Percentiles rank a stretch among this genome's conserved stretches.
Conservation (phyloP, 2,113 vertebrate genomes). For the Toxotes jaculatrix region DNA sequence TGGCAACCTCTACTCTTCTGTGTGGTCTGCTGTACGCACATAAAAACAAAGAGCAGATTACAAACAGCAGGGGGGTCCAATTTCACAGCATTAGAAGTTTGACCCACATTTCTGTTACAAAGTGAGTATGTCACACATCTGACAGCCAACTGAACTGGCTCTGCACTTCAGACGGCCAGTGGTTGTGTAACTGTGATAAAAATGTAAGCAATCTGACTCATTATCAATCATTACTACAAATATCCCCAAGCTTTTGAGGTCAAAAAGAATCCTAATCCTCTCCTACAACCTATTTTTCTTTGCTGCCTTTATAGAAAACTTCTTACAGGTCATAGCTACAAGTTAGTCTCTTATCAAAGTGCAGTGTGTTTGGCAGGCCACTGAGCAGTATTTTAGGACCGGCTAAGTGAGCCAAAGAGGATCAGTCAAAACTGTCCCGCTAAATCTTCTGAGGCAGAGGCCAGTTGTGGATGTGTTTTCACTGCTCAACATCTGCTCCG, state of each 20-base stretch:
- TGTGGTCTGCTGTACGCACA: slow-evolving; percentile 23
- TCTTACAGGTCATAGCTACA: slow-evolving; percentile 4
- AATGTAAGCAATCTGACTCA: slow-evolving; percentile 9
- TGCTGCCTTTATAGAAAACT: not conserved
- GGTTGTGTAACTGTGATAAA: slow-evolving; percentile 18
- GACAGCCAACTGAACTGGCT: slow-evolving; percentile 24
- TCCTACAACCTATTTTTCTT: not conserved
- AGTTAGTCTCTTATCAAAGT: slow-evolving; percentile 12
- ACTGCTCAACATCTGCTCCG: slow-evolving; percentile 54
- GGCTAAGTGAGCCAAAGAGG: slow-evolving; percentile 53
- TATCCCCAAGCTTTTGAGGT: not conserved
- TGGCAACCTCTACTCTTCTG: slow-evolving; percentile 38
- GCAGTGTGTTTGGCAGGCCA: slow-evolving; percentile 22
- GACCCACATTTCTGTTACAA: slow-evolving; percentile 66
- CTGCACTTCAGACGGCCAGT: slow-evolving; percentile 47
- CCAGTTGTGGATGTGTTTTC: slow-evolving; percentile 40
- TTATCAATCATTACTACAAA: not conserved
- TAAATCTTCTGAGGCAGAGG: slow-evolving; percentile 52
- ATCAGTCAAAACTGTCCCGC: slow-evolving; percentile 59
- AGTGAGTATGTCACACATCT: slow-evolving; percentile 46
- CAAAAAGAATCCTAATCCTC: not conserved
- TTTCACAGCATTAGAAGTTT: slow-evolving; percentile 57
- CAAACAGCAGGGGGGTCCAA: slow-evolving; percentile 57
- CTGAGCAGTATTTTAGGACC: slow-evolving; percentile 22
- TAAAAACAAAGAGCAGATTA: slow-evolving; percentile 64